A percentile compares a stretch with the other conserved stretches of the same genome.
These are phyloP conservation scores for Hemibagrus wyckioides DNA, from an alignment of 2,113 vertebrate species.

Conservation along the genomic window DNA sequence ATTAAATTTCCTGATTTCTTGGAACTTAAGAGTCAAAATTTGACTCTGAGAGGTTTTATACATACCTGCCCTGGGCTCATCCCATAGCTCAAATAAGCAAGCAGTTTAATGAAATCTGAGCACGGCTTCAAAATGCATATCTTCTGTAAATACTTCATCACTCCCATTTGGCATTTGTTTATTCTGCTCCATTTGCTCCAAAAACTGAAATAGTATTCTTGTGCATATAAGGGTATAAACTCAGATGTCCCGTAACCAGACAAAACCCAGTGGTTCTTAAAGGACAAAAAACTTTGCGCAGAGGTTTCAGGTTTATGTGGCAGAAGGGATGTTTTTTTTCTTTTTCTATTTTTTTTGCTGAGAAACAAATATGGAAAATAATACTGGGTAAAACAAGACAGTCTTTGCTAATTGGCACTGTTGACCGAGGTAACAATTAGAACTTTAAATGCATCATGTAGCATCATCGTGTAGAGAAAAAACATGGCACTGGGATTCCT, in stretches of 20 bases:
- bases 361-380: constrained; percentile 51
- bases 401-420: constrained; percentile 55
- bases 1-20: background rate
- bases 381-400: constrained; percentile 54
- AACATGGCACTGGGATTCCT: constrained; percentile 37
- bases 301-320: constrained; percentile 71
- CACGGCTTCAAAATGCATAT: constrained; percentile 60
- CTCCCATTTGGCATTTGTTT: constrained; percentile 76
- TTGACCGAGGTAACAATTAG: constrained; percentile 51
- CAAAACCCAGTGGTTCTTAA: constrained; percentile 69
- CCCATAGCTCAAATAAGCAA: constrained; percentile 66
- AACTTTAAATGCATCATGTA: constrained; percentile 48
- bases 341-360: constrained; percentile 21
- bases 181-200: constrained; percentile 69
- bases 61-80: constrained; percentile 40
- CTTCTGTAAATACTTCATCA: constrained; percentile 58
- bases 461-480: constrained; percentile 30
- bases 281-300: constrained; percentile 72
- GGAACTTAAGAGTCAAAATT: background rate
- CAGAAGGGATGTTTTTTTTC: constrained; percentile 66
- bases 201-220: constrained; percentile 65
- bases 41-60: constrained; percentile 1
- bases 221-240: constrained; percentile 72
- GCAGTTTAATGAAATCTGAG: constrained; percentile 63
- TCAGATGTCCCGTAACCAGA: constrained; percentile 65